A percentile compares a stretch with the other conserved stretches of the same genome.
phyloP scores from a whole-genome alignment of 2,888 invertebrate species.

The Plebejus melissa region DNA sequence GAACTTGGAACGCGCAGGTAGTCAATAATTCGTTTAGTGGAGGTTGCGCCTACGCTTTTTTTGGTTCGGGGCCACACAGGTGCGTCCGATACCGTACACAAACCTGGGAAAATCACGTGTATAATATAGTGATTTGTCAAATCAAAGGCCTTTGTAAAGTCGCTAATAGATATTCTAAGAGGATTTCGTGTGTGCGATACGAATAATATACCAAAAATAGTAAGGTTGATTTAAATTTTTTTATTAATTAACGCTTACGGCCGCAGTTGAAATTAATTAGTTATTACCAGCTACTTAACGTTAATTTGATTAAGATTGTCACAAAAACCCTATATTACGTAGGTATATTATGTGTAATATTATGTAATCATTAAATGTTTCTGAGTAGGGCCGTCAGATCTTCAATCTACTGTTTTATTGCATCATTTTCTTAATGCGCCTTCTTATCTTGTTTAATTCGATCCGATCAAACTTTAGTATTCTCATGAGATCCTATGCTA shows the following conservation, averaged over 20 bases:
- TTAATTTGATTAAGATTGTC: background rate
- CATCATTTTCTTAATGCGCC: too few species aligned
- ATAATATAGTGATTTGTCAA: conserved; percentile 16
- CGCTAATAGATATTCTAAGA: conserved; percentile 7
- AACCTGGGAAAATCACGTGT: conserved; percentile 41
- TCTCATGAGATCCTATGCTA: too few species aligned
- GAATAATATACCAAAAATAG: background rate
- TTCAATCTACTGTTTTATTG: too few species aligned
- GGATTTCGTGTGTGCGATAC: background rate
- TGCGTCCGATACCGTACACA: conserved; percentile 70
- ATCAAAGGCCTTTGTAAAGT: conserved; percentile 6
- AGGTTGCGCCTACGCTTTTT: conserved; percentile 72
- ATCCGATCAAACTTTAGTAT: too few species aligned
- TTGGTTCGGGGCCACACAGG: conserved; percentile 71
- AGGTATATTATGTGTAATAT: too few species aligned
- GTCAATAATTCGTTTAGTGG: conserved; percentile 77
- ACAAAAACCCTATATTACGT: background rate
- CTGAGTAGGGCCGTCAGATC: too few species aligned
- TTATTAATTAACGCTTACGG: background rate
- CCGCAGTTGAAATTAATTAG: background rate
- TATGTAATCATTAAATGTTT: too few species aligned
- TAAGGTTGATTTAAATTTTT: background rate
- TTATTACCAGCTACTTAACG: background rate
- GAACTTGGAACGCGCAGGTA: conserved; percentile 60
- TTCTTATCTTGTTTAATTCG: too few species aligned